Base-by-base conservation (phyloP, 2,888 invertebrate species). In the Andrena marginata region DNA sequence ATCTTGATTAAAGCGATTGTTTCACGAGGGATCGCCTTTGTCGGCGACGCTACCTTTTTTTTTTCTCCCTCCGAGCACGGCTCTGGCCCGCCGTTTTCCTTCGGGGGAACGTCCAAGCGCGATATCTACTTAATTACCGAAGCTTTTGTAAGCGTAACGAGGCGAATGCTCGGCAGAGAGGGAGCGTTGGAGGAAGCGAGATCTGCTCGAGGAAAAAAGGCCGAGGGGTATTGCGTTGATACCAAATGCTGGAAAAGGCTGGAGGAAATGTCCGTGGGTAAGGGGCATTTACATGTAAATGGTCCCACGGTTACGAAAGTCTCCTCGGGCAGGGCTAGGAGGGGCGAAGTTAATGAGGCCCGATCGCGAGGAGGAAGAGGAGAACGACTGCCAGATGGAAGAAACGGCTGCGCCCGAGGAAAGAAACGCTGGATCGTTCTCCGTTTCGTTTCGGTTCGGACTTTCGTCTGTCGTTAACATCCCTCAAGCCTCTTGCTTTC, bases 231-330 rank as follows among this genome's bases (percentile, higher is more conserved):
- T 64, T 56, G 73, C 67, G 85, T 83, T 80, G 89, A 82, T 87
- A 88, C 83, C 80, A 64, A 42, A 82, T 85, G 84, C 77, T 73
- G 83, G 79, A 62, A 79, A 82, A 81, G 84, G 78, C 82, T 85
- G 76, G 88, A 73, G 88, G 83, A 85, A 89, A 87, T 86, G 85
- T 89, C 80, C 86, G 88, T 69, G 76, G 86, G 88, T 88, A 89
- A 87, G 79, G 81, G 86, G 85, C 89, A 89, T 89, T 89, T 89
- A 86, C 83, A 89, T 89, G 88, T 89, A 89, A 89, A 89, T 89
- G 88, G 89, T 73, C 70, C 82, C 86, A 84, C 76, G 84, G 85
- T 84, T 86, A 79, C 79, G 83, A 84, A 85, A 89, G 87, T 81
- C 84, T 65, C 72, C 64, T 75, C 69, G 82, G 68, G 77, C 16